A percentile compares a stretch with the other conserved stretches of the same genome.
Evolutionary conservation across 2,888 invertebrate genomes (phyloP).

Genomic region (Drosophila buzzatii): DNA sequence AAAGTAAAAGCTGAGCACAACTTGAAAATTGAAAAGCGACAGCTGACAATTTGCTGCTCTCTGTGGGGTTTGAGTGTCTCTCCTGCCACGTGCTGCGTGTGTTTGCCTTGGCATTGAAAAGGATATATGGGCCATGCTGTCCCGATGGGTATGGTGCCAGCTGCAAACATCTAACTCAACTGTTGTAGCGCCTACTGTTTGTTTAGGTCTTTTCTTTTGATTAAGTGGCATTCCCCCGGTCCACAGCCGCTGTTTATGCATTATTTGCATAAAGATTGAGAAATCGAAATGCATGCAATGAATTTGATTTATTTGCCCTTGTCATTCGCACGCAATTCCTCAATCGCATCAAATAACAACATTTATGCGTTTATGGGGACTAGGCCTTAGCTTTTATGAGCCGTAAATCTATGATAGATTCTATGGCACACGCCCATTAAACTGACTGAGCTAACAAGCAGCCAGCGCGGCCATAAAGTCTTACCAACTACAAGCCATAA

Average conservation of each 20-base stretch:
- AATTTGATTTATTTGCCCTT: slow-evolving; percentile 63
- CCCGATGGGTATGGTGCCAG: slow-evolving; percentile 19
- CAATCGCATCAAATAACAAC: slow-evolving; percentile 32
- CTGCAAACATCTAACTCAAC: slow-evolving; percentile 16
- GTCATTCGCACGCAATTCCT: slow-evolving; percentile 18
- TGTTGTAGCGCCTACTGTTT: slow-evolving; percentile 49
- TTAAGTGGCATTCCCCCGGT: slow-evolving; percentile 47
- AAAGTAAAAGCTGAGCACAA: slow-evolving; percentile 22
- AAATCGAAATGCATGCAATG: slow-evolving; percentile 50
- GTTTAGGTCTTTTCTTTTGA: slow-evolving; percentile 74
- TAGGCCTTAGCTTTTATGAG: slow-evolving; percentile 59
- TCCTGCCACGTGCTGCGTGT: slow-evolving; percentile 60
- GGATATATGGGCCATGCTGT: slow-evolving; percentile 27
- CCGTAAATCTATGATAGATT: slow-evolving; percentile 70
- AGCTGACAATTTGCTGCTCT: slow-evolving; percentile 34
- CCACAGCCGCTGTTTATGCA: slow-evolving; percentile 29
- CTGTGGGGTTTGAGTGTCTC: slow-evolving; percentile 24
- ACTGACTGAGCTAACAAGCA: slow-evolving; percentile 40
- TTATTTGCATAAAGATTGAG: slow-evolving; percentile 68
- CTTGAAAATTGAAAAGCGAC: slow-evolving; percentile 60
- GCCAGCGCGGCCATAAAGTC: slow-evolving; percentile 56
- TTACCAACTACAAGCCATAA: slow-evolving; percentile 34
- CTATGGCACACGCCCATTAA: slow-evolving; percentile 56
- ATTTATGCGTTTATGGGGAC: slow-evolving; percentile 28
- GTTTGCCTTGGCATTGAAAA: slow-evolving; percentile 46